Percentiles rank a stretch among this genome's conserved stretches.
Evolutionary conservation across 1,140 invertebrate genomes (phyloP).

Genomic region (Saccostrea cuccullata): DNA sequence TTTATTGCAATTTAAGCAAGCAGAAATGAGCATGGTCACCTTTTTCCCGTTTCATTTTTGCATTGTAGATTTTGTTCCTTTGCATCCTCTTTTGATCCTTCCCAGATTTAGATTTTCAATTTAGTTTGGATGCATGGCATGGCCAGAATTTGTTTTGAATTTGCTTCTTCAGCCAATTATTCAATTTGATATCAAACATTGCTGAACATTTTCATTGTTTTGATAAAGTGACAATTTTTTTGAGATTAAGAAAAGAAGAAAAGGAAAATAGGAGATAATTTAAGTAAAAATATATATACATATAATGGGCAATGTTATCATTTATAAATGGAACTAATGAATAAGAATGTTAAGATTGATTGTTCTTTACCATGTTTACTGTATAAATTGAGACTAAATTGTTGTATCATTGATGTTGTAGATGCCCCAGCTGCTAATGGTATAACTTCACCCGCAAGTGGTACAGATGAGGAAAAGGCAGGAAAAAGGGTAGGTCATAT

Average conservation of each 20-base stretch:
- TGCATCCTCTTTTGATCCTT: too few relatives aligned
- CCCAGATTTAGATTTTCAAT: not conserved
- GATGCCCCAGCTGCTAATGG: slow-evolving; percentile 15
- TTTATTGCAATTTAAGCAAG: not conserved
- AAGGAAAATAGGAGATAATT: not conserved
- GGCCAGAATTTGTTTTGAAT: not conserved
- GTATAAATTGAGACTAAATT: too few relatives aligned
- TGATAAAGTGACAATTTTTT: not conserved
- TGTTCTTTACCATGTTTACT: too few relatives aligned
- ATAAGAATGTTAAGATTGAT: too few relatives aligned
- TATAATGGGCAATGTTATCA: too few relatives aligned
- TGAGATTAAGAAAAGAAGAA: not conserved
- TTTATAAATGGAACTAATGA: too few relatives aligned
- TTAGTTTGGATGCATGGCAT: not conserved
- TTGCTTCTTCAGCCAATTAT: not conserved
- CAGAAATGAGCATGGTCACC: not conserved
- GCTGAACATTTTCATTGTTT: not conserved
- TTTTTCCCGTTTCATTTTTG: not conserved
- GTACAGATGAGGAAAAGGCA: slow-evolving; percentile 7
- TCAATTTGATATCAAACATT: not conserved
- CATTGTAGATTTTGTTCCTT: too few relatives aligned
- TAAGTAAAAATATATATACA: too few relatives aligned
- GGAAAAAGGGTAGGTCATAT: not conserved
- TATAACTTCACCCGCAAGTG: not conserved
- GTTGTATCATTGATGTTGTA: not conserved